Base-by-base conservation (phyloP, 2,797 vertebrate genomes). In the Hipposideros larvatus region DNA sequence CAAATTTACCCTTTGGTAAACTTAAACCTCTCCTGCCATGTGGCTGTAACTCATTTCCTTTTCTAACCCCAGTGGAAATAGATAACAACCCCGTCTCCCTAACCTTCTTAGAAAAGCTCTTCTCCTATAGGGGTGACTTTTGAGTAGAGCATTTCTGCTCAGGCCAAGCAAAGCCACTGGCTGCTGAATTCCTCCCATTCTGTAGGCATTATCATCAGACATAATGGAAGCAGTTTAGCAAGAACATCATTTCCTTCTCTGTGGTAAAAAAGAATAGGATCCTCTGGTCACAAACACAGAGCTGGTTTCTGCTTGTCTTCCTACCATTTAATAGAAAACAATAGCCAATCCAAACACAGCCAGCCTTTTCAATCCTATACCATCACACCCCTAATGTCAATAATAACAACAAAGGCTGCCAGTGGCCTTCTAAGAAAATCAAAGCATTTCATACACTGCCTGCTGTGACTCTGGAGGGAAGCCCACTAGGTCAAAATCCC, bases 251-350 rank as follows among this genome's bases (percentile, higher is more conserved):
- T 98, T 98, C 96, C 97, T 97, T 84, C 95, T 94, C 0, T 7
- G n/a, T 41, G 37, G 43, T 11, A 89, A 90, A 92, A 95, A 97
- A 96, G 97, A 98, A 98, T 98, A 96, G 90, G 48, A 21, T 93
- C 28, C 92, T 75, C 82, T 95, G 63, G 95, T 80, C 89, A 95
- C 95, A 85, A 92, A 91, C 16, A 43, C 94, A 97, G 92, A 77
- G 66, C 77, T 97, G 96, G 46, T 34, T 75, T 85, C 77, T 66
- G 28, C 28, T 96, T 97, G 97, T 96, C 96, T 98, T 98, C 97
- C 97, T 98, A 96, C 96, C 97, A 98, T 98, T 98, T 97, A 98
- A 97, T 77, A 96, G 11, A 18, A 96, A 98, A 98, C 97, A 98
- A 98, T 98, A 96, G 88, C 82, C 86, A 95, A 96, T 63, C 94